A percentile compares a stretch with the other conserved stretches of the same genome.
phyloP scores from a whole-genome alignment of 2,888 invertebrate genomes.

The Nesidiocoris tenuis region DNA sequence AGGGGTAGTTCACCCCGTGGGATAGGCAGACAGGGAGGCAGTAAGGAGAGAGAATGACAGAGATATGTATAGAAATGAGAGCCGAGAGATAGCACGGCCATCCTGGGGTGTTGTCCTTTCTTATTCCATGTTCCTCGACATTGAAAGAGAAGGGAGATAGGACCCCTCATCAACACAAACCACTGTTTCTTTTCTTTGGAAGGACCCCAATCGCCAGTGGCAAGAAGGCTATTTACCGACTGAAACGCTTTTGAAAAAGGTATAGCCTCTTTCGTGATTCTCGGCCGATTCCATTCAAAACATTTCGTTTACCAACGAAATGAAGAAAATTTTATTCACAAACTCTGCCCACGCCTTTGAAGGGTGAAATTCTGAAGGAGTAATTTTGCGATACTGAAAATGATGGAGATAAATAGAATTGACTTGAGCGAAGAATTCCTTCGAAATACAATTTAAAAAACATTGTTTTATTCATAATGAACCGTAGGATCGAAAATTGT shows the following conservation, averaged over 20 bases:
- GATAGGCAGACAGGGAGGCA: not conserved
- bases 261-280: too few relatives aligned
- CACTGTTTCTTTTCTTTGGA: not conserved
- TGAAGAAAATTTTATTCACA: too few relatives aligned
- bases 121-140: not conserved
- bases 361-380: too few relatives aligned
- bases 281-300: too few relatives aligned
- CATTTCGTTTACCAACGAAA: too few relatives aligned
- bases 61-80: not conserved
- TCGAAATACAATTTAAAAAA: too few relatives aligned
- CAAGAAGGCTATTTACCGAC: not conserved
- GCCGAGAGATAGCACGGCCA: not conserved
- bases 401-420: too few relatives aligned
- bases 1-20: conserved; percentile 8
- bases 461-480: too few relatives aligned
- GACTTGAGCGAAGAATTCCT: too few relatives aligned
- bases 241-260: not conserved
- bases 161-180: not conserved
- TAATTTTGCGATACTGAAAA: too few relatives aligned
- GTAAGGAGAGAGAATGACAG: not conserved
- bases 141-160: not conserved
- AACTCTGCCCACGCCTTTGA: too few relatives aligned
- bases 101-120: not conserved
- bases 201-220: not conserved
- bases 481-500: too few relatives aligned